phyloP scores from a whole-genome alignment of 2,113 vertebrate genomes.

The Tamias sibiricus region DNA sequence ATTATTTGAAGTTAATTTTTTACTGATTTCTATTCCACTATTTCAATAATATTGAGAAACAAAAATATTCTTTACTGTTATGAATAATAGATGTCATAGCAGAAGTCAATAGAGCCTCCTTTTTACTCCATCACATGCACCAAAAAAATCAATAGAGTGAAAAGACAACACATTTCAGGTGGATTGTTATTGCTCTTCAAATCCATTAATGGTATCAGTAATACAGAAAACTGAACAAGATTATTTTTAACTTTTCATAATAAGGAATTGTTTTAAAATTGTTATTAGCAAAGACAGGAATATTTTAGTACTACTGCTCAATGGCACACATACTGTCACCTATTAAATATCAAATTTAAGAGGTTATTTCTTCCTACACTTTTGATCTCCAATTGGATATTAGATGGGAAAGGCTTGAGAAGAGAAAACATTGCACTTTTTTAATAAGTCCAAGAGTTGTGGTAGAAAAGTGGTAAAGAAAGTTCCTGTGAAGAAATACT shows the following conservation, averaged over 20 bases:
- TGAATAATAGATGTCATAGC: neutral
- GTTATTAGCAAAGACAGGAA: neutral
- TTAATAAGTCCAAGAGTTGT: neutral
- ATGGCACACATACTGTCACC: neutral
- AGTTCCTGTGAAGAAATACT: neutral
- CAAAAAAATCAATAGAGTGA: neutral
- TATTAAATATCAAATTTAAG: neutral
- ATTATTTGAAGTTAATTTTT: neutral
- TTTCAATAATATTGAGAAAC: neutral
- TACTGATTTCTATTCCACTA: neutral
- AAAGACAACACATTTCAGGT: neutral
- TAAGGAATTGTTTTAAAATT: conserved; percentile 2
- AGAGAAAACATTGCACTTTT: neutral
- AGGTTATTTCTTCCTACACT: neutral
- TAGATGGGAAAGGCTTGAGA: neutral
- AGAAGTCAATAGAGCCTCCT: neutral
- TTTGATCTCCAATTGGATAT: neutral
- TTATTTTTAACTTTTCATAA: conserved; percentile 35
- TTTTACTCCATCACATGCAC: neutral
- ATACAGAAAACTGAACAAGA: neutral
- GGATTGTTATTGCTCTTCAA: neutral
- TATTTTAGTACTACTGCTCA: neutral
- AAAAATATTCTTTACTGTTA: neutral
- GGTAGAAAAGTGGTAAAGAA: neutral
- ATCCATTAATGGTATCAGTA: neutral